Base-by-base conservation (phyloP, 2,113 vertebrate genomes). In the Hyaena hyaena region DNA sequence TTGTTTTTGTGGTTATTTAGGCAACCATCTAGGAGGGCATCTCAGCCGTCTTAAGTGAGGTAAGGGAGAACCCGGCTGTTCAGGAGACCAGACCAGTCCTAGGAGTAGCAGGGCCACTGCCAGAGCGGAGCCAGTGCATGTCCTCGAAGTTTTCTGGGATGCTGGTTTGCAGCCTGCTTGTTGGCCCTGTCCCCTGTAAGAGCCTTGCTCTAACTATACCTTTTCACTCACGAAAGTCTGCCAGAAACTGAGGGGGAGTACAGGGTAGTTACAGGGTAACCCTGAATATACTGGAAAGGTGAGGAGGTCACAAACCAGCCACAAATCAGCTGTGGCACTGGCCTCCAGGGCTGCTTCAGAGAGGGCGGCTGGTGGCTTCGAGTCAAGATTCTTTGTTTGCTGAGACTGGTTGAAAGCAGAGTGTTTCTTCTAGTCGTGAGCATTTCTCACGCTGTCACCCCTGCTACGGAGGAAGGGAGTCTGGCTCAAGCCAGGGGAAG, bases 401-500 rank as follows among this genome's bases (percentile, higher is more conserved):
- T 35, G 76, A 80, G 10, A 48, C 9, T 23, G 28, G 88, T 82
- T 31, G 87, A 71, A 90, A 81, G 35, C 61, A 66, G 55, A 87
- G 4, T 35, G 50, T 45, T 77, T 73, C 79, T 80, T 48, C 45
- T 63, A 79, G 39, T 71, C 33, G 4, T 21, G 68, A 84, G 68
- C 35, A 63, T 65, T 80, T 90, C 80, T 76, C 92, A 81, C 0
- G 63, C 84, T 19, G 35, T 43, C 61, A 77, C 21, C 93, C 87
- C 31, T 68, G 15, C 65, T 53, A 33, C 0, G 90, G 73, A 94
- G 66, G 55, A 96, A 93, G 90, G 63, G 53, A 93, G 82, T 84
- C 88, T 74, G 95, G 80, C 63, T 96, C 87, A 88, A 81, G 85
- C 82, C 65, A 55, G 80, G 92, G 80, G 21, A 65, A 97, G 82